Conservation (phyloP, 2,888 invertebrate genomes). For the Phyto melanocephala region DNA sequence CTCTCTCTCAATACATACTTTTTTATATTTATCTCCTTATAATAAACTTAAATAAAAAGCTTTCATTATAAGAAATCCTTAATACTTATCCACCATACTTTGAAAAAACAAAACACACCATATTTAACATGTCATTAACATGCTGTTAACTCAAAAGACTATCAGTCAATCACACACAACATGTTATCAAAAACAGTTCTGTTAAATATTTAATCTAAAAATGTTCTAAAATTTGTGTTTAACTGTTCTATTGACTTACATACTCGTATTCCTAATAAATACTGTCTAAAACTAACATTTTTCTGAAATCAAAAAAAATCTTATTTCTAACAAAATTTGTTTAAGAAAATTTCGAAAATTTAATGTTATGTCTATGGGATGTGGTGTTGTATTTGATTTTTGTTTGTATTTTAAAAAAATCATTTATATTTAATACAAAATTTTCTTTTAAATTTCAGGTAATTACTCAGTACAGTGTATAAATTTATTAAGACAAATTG, state of each 20-base stretch:
- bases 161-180: no score
- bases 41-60: neutral
- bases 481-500: neutral
- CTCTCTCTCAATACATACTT: no score
- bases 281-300: neutral
- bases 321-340: neutral
- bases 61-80: slow-evolving; percentile 16
- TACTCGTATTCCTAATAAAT: neutral
- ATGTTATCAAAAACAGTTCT: neutral
- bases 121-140: neutral
- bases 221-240: neutral
- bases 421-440: neutral
- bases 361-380: slow-evolving; percentile 54
- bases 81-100: neutral
- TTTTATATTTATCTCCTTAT: neutral
- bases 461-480: slow-evolving; percentile 13
- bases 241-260: neutral
- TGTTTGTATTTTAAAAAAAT: neutral
- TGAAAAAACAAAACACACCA: slow-evolving; percentile 4
- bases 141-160: no score
- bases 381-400: slow-evolving; percentile 54
- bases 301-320: neutral
- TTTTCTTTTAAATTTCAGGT: slow-evolving; percentile 48
- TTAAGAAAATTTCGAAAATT: slow-evolving; percentile 7
- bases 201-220: neutral